Evolutionary conservation across 2,113 vertebrate genomes (phyloP), one percentile per base, ranked within the genome.

Genomic region (Falco punctatus): DNA sequence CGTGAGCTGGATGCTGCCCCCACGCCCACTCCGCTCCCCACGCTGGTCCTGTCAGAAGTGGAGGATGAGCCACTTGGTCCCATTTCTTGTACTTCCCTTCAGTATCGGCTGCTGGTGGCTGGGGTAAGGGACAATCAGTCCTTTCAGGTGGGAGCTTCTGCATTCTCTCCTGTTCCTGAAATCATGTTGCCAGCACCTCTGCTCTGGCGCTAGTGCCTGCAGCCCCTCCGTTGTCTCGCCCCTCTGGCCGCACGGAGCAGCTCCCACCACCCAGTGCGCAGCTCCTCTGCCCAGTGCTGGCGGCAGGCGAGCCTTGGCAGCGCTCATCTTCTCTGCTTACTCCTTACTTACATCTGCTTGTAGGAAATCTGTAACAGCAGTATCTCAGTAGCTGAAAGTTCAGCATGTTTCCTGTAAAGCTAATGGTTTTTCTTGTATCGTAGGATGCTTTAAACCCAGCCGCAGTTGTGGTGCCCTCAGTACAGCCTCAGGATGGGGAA

Each of bases 1-100:
- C 1, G 2, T 3, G 49, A 24, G 12, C 11, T 7, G 1, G 3
- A 9, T 2, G 0, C 71, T 23, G 70, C 1, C 38, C 58, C 24
- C 44, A 0, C 0, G 0, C 27, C 38, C 18, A 1, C 19, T 32
- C 0, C 6, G 5, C 28, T 27, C 7, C 54, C 78, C 38, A 2
- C 35, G 4, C 11, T 8, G 33, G 9, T 18, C 48, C 26, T 40
- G 11, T 10, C 48, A 14, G 10, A 4, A 40, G 66, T 58, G 13
- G 42, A 17, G 40, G 15, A 1, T 49, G 7, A 24, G 3, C 13
- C 23, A 0, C 35, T 16, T 32, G 0, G 0, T 33, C 35, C 59
- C 2, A 0, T 14, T 44, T n/a, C 55, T 35, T 23, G 10, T 1
- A 19, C 33, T 0, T 6, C 5, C 46, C 88, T 87, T 48, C 6